Evolutionary conservation across 2,797 vertebrate genomes (phyloP).

Genomic region (Notoglanidium macrostoma): DNA sequence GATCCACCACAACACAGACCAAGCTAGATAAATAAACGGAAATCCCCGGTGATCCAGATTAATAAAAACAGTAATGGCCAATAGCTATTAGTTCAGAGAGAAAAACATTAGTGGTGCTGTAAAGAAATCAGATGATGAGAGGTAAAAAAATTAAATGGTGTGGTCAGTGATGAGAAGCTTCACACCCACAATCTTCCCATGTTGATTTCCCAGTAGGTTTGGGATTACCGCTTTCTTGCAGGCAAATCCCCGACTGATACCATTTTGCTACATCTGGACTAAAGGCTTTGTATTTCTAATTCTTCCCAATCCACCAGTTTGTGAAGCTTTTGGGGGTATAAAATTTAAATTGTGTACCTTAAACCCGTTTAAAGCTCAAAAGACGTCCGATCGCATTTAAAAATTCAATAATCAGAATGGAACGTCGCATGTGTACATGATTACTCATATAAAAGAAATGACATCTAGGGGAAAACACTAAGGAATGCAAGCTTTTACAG

Average conservation of each 20-base stretch:
- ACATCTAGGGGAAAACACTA: neutral
- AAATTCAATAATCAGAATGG: neutral
- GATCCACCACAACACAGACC: neutral
- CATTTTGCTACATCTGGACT: constrained; percentile 33
- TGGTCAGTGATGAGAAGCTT: constrained; percentile 26
- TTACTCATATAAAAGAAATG: neutral
- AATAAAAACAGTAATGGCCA: neutral
- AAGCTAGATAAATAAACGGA: neutral
- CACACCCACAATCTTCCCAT: constrained; percentile 25
- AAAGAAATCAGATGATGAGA: neutral
- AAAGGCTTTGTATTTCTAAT: constrained; percentile 26
- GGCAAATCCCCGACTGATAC: constrained; percentile 39
- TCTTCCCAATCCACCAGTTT: neutral
- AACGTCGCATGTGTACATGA: neutral
- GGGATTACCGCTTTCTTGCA: constrained; percentile 56
- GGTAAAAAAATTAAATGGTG: neutral
- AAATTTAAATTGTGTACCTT: neutral
- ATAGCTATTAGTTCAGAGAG: neutral
- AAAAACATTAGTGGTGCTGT: no score
- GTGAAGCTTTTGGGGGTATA: neutral
- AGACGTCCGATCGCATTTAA: neutral
- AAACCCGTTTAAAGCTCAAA: neutral
- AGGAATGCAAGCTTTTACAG: neutral
- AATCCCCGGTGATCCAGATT: neutral
- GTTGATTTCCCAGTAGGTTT: constrained; percentile 57